These are phyloP conservation scores for Oriolus oriolus DNA, from an alignment of 2,113 vertebrate species.

Conservation along the genomic window DNA sequence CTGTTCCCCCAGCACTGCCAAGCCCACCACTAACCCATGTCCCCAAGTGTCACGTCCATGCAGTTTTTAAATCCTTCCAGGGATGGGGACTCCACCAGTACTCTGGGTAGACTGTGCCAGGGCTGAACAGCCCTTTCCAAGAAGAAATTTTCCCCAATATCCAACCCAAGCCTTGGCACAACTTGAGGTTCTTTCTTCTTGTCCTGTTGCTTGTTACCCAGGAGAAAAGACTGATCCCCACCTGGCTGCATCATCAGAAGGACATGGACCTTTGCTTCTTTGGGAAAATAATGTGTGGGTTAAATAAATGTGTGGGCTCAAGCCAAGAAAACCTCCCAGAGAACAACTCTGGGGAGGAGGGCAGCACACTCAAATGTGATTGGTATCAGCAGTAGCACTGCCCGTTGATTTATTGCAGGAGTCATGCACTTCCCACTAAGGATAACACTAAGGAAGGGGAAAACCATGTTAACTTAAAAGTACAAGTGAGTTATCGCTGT, in stretches of 20 bases:
- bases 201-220: neutral
- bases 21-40: neutral
- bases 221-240: neutral
- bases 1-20: neutral
- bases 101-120: neutral
- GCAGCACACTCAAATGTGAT: fast-evolving
- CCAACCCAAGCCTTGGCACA: neutral
- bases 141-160: neutral
- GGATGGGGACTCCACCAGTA: neutral
- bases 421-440: neutral
- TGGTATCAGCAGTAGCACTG: neutral
- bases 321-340: neutral
- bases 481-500: neutral
- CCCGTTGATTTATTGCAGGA: neutral
- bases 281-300: neutral
- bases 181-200: neutral
- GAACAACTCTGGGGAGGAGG: neutral
- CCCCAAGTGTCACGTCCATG: neutral
- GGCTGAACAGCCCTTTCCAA: neutral
- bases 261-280: neutral
- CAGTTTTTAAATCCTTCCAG: neutral
- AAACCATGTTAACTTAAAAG: neutral
- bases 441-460: neutral
- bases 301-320: neutral
- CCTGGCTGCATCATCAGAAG: neutral